Conservation (phyloP, 2,113 vertebrate species). For the Percopsis transmontana region DNA sequence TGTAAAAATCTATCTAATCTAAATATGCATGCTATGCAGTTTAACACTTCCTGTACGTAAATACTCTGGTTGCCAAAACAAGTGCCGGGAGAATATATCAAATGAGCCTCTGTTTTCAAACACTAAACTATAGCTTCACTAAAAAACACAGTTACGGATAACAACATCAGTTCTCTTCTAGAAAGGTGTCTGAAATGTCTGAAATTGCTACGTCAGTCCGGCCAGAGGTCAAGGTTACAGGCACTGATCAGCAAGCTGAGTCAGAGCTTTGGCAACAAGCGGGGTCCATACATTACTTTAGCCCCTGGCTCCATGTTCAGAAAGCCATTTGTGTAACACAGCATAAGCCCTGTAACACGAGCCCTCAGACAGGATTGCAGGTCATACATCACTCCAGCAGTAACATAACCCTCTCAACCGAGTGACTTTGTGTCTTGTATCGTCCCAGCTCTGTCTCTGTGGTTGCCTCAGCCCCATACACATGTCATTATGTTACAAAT, state of each 20-base stretch:
- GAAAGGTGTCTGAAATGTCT: slow-evolving; percentile 46
- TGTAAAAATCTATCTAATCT: too few species aligned
- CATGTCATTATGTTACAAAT: slow-evolving; percentile 61
- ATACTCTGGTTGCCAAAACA: too few species aligned
- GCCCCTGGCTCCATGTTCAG: slow-evolving; percentile 70
- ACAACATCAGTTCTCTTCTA: slow-evolving; percentile 29
- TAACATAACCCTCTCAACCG: slow-evolving; percentile 67
- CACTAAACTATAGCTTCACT: too few species aligned
- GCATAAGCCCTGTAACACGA: slow-evolving; percentile 75
- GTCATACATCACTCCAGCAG: slow-evolving; percentile 73
- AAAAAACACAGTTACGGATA: too few species aligned
- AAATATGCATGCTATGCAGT: too few species aligned
- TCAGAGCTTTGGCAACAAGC: slow-evolving; percentile 72
- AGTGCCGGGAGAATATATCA: too few species aligned
- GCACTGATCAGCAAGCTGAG: slow-evolving; percentile 66
- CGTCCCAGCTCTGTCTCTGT: slow-evolving; percentile 58
- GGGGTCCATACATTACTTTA: slow-evolving; percentile 71
- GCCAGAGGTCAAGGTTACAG: slow-evolving; percentile 68
- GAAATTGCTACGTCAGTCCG: slow-evolving; percentile 54
- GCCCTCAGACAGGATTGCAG: slow-evolving; percentile 68
- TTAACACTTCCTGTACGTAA: too few species aligned
- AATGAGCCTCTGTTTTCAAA: too few species aligned
- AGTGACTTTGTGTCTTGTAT: slow-evolving; percentile 66
- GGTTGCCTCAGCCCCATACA: slow-evolving; percentile 55
- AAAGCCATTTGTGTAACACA: slow-evolving; percentile 67